Conservation (phyloP, 1,140 invertebrate species). For the Bombus sylvicola region DNA sequence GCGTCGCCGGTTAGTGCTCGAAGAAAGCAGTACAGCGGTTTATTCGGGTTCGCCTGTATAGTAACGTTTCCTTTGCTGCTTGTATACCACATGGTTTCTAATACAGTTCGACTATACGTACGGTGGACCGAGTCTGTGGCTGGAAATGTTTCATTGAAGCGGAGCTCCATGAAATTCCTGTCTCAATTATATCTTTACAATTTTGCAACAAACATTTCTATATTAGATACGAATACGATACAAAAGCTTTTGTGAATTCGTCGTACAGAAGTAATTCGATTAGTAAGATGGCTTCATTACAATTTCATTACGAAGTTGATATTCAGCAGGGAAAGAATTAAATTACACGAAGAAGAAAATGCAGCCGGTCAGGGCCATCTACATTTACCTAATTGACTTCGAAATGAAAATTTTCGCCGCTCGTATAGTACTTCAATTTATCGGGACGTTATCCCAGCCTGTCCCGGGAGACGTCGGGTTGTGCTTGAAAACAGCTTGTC, state of each 20-base stretch:
- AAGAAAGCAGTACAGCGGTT: slow-evolving; percentile 24
- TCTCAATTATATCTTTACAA: neutral
- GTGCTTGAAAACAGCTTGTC: slow-evolving; percentile 53
- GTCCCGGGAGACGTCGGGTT: slow-evolving; percentile 30
- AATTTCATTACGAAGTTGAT: neutral
- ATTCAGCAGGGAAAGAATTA: neutral
- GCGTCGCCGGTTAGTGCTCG: neutral
- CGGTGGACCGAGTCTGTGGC: no score
- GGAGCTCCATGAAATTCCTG: neutral
- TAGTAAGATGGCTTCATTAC: neutral
- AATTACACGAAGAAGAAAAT: neutral
- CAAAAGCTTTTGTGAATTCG: neutral
- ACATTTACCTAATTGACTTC: slow-evolving; percentile 38
- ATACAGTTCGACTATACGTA: neutral
- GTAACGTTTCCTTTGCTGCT: neutral
- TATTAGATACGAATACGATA: no score
- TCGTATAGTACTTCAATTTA: slow-evolving; percentile 48
- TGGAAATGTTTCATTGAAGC: neutral
- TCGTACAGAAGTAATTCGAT: neutral
- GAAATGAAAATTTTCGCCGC: slow-evolving; percentile 32
- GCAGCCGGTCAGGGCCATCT: neutral
- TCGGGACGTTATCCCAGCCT: slow-evolving; percentile 52
- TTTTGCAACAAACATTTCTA: neutral
- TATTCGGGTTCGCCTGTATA: slow-evolving; percentile 11
- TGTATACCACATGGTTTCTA: neutral